Percentiles rank a stretch among this genome's conserved stretches.
phyloP scores from a whole-genome alignment of 2,888 invertebrate species.

The Cheiracanthium punctorium region DNA sequence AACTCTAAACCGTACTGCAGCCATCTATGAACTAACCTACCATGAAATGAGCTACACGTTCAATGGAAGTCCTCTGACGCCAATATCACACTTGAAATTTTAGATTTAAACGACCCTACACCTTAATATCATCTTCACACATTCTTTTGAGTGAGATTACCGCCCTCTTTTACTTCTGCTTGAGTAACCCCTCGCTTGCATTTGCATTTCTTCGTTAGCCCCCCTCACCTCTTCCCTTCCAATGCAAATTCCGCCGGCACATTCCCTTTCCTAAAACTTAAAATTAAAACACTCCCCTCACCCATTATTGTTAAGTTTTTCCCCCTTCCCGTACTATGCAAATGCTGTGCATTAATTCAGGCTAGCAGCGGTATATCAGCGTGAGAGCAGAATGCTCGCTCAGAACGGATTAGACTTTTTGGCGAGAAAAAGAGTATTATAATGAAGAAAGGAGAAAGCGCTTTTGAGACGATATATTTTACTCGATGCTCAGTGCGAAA shows the following conservation, averaged over 20 bases:
- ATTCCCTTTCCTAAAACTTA: background rate
- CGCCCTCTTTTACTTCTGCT: background rate
- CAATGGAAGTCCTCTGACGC: too few species aligned
- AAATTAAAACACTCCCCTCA: background rate
- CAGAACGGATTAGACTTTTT: slow-evolving; percentile 51
- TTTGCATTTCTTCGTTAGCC: slow-evolving; percentile 1
- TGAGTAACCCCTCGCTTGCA: background rate
- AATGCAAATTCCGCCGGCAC: background rate
- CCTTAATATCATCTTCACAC: too few species aligned
- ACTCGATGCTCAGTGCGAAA: background rate
- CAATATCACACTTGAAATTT: too few species aligned
- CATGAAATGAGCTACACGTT: too few species aligned
- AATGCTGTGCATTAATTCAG: slow-evolving; percentile 48
- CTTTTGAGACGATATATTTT: background rate
- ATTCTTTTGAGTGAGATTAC: background rate
- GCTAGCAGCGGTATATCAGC: slow-evolving; percentile 31
- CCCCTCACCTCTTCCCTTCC: background rate
- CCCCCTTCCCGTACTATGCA: slow-evolving; percentile 14
- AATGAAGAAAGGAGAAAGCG: background rate
- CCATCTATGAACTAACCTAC: too few species aligned
- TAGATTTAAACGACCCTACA: too few species aligned
- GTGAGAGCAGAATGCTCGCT: slow-evolving; percentile 37
- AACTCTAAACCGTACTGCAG: too few species aligned
- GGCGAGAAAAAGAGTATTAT: slow-evolving; percentile 30
- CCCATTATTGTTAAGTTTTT: slow-evolving; percentile 3